These are phyloP conservation scores for Azemiops feae DNA, from an alignment of 2,113 vertebrate genomes.

Conservation along the genomic window DNA sequence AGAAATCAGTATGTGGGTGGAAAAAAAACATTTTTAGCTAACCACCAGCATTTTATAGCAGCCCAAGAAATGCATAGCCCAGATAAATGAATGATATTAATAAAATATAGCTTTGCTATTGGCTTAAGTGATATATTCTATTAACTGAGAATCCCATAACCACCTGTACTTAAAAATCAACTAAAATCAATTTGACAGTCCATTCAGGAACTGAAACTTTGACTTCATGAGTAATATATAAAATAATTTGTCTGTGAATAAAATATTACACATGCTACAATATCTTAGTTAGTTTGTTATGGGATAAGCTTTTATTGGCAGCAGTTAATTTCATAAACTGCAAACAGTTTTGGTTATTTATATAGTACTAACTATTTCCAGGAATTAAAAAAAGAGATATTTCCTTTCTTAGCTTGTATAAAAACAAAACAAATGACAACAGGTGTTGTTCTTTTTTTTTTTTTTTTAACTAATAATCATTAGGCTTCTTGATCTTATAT, in stretches of 20 bases:
- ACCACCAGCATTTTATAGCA: constrained; percentile 2
- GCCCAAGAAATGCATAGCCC: neutral
- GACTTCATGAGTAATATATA: neutral
- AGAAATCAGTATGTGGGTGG: constrained; percentile 12
- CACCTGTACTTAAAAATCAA: neutral
- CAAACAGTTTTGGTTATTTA: neutral
- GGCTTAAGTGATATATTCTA: neutral
- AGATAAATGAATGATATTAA: constrained; percentile 2
- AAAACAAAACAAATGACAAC: neutral
- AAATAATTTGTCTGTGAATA: neutral
- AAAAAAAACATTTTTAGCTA: neutral
- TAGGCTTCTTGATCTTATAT: neutral
- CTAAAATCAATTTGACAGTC: neutral
- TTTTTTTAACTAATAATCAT: neutral
- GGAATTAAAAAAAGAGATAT: neutral
- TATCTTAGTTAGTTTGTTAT: neutral
- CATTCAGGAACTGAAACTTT: neutral
- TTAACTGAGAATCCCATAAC: neutral
- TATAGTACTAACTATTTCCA: neutral
- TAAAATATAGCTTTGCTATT: neutral
- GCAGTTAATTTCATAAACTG: neutral
- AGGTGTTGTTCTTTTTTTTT: too few relatives aligned
- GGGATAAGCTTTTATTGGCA: neutral
- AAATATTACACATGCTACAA: neutral
- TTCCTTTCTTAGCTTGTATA: neutral